Percentiles rank a stretch among this genome's conserved stretches.
Conservation (phyloP, 2,888 invertebrate genomes). For the Polyommatus iphigenia region DNA sequence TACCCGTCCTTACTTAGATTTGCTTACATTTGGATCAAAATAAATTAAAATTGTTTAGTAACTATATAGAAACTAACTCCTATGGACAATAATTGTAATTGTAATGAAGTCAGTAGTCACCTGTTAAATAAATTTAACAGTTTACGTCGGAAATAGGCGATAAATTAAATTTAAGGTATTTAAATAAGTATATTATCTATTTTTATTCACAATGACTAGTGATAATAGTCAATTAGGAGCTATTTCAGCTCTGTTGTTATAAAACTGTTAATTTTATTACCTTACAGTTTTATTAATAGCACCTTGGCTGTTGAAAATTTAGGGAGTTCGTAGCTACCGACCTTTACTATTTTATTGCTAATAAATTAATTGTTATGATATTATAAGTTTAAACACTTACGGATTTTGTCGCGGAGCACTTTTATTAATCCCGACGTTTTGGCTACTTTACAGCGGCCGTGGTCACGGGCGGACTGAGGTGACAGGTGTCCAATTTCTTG, state of each 20-base stretch:
- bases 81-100: no score
- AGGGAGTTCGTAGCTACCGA: not conserved
- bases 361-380: not conserved
- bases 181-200: conserved; percentile 7
- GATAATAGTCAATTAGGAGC: conserved; percentile 14
- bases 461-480: no score
- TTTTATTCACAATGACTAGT: conserved; percentile 4
- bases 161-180: conserved; percentile 7
- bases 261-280: conserved; percentile 10
- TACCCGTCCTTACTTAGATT: not conserved
- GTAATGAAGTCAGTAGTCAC: not conserved
- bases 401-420: no score
- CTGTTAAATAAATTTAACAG: not conserved
- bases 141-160: not conserved
- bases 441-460: no score
- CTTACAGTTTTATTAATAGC: conserved; percentile 11
- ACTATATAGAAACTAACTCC: no score
- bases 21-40: not conserved
- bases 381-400: no score
- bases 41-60: no score
- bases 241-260: not conserved
- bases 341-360: not conserved
- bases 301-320: conserved; percentile 12
- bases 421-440: no score
- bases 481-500: no score